Conservation (phyloP, 1,140 invertebrate species). For the Temnothorax longispinosus region DNA sequence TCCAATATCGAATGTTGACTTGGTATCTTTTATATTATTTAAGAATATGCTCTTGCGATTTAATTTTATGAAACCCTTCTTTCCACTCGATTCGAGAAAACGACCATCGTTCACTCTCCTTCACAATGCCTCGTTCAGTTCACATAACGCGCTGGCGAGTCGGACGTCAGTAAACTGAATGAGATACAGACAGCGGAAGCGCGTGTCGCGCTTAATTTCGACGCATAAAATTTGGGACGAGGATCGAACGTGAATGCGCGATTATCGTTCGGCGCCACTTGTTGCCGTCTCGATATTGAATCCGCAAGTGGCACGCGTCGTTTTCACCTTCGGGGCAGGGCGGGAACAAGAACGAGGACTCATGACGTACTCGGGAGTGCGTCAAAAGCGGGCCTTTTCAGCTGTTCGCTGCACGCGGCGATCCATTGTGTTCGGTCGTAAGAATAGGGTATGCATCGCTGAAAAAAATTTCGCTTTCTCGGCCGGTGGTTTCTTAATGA, state of each 20-base stretch:
- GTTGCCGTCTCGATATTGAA: conserved; percentile 49
- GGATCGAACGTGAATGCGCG: conserved; percentile 4
- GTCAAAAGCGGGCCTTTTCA: conserved; percentile 28
- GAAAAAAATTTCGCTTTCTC: not conserved
- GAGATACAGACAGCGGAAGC: not conserved
- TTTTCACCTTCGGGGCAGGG: conserved; percentile 31
- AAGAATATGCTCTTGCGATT: not conserved
- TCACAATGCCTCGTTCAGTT: conserved; percentile 30
- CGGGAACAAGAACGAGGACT: not conserved
- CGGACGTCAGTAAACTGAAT: conserved; percentile 1
- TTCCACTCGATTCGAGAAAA: not conserved
- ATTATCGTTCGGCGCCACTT: conserved; percentile 54
- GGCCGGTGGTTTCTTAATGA: conserved; percentile 4
- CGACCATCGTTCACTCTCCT: not conserved
- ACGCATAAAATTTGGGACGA: conserved; percentile 23
- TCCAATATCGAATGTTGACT: not conserved
- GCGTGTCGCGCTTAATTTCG: conserved; percentile 35
- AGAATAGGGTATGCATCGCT: not conserved
- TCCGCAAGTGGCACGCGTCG: not conserved
- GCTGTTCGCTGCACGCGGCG: not conserved
- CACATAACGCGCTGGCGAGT: not conserved
- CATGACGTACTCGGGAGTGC: not conserved
- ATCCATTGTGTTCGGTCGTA: conserved; percentile 14
- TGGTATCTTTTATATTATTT: not conserved
- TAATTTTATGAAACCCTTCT: not conserved